phyloP scores from a whole-genome alignment of 2,113 vertebrate species.

The Erythrocebus patas region DNA sequence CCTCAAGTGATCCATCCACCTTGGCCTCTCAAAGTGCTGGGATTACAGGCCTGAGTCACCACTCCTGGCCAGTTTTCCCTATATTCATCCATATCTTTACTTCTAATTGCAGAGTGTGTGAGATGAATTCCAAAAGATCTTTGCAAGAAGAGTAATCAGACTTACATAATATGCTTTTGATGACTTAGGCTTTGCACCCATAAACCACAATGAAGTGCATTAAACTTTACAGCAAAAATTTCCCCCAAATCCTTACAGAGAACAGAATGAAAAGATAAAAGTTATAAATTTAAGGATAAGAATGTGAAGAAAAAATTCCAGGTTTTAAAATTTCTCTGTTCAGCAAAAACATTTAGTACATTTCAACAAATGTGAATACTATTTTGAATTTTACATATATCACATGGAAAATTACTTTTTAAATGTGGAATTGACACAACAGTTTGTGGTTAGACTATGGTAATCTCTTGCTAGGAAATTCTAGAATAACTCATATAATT shows the following conservation, averaged over 20 bases:
- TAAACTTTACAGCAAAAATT: neutral
- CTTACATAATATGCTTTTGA: neutral
- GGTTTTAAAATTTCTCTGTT: neutral
- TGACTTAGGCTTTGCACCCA: constrained; percentile 1
- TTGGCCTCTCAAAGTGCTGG: too few species aligned
- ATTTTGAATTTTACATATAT: constrained; percentile 30
- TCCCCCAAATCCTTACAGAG: neutral
- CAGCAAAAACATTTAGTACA: neutral
- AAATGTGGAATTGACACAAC: neutral
- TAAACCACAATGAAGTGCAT: neutral
- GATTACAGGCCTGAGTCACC: too few species aligned
- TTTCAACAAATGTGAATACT: neutral
- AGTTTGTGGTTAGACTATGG: neutral
- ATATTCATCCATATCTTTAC: neutral
- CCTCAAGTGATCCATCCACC: too few species aligned
- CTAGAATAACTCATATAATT: constrained; percentile 20
- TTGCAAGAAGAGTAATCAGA: neutral
- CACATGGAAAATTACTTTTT: neutral
- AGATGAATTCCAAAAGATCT: neutral
- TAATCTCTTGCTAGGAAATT: neutral
- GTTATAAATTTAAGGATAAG: constrained; percentile 32
- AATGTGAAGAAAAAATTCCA: neutral
- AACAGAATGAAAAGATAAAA: constrained; percentile 5
- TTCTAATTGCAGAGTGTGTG: neutral
- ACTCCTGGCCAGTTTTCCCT: neutral